A percentile compares a stretch with the other conserved stretches of the same genome.
phyloP scores from a whole-genome alignment of 1,140 invertebrate species.

The Calliphora vicina region DNA sequence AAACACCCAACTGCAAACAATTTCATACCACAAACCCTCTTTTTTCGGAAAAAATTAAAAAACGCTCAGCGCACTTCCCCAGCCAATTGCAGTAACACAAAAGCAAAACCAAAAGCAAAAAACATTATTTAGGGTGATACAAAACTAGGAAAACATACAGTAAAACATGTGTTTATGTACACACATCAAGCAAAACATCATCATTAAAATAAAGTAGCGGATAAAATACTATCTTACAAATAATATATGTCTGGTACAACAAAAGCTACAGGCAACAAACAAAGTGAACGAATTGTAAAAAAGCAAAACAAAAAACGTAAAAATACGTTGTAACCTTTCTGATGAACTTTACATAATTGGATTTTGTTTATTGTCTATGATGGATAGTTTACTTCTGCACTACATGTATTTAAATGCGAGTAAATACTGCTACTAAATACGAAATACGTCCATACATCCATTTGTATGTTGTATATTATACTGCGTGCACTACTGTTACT shows the following conservation, averaged over 20 bases:
- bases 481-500: too few species aligned
- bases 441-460: too few species aligned
- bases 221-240: background rate
- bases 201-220: background rate
- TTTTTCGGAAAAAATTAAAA: background rate
- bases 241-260: background rate
- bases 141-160: background rate
- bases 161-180: background rate
- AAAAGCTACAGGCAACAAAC: background rate
- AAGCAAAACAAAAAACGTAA: background rate
- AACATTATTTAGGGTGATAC: background rate
- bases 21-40: background rate
- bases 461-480: too few species aligned
- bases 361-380: constrained; percentile 12
- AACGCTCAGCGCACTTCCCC: background rate
- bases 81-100: background rate
- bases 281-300: background rate
- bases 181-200: background rate
- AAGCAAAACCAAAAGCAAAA: too few species aligned
- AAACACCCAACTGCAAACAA: background rate
- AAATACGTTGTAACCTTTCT: constrained; percentile 19
- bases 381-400: background rate
- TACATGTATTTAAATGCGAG: background rate
- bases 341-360: constrained; percentile 12
- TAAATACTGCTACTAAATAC: background rate